Evolutionary conservation across 2,113 vertebrate genomes (phyloP).

Genomic region (Erythrolamprus reginae): DNA sequence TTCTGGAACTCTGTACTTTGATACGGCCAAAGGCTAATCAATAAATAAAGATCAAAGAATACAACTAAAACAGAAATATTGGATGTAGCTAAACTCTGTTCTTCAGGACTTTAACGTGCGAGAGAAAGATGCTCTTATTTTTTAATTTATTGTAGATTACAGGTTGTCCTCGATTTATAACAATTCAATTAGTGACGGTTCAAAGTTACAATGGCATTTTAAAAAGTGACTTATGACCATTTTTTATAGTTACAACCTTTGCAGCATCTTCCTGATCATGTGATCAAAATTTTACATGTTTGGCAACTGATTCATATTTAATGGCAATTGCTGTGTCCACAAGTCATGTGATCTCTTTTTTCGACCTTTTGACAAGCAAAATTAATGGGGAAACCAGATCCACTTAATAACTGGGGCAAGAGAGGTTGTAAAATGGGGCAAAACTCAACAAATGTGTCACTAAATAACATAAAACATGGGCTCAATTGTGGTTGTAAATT

Average conservation of each 20-base stretch:
- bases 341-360: neutral
- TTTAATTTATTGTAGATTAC: neutral
- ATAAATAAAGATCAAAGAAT: neutral
- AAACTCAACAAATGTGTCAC: neutral
- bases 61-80: neutral
- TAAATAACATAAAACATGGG: neutral
- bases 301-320: too few relatives aligned
- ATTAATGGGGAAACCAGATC: neutral
- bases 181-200: too few relatives aligned
- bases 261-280: too few relatives aligned
- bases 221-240: too few relatives aligned
- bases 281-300: too few relatives aligned
- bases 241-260: too few relatives aligned
- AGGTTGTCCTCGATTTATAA: too few relatives aligned
- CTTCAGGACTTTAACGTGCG: neutral
- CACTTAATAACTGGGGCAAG: neutral
- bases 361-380: neutral
- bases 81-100: neutral
- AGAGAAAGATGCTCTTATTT: neutral
- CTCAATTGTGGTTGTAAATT: neutral
- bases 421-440: neutral
- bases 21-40: too few relatives aligned
- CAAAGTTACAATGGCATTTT: too few relatives aligned
- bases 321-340: neutral
- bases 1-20: too few relatives aligned